Conservation (phyloP, 2,888 invertebrate species). For the Drosophila monieri region DNA sequence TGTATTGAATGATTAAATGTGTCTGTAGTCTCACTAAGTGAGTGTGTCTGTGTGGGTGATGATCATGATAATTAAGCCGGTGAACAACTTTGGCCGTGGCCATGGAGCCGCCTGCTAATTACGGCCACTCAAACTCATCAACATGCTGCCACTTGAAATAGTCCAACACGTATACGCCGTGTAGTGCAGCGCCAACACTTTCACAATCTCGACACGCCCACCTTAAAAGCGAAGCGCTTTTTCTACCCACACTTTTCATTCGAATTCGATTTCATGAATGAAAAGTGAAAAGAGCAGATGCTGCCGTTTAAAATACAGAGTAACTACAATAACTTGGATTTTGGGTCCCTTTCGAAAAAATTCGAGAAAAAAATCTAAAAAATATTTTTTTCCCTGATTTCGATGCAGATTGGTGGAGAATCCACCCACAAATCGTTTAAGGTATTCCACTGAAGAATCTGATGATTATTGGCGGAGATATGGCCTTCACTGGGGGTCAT, state of each 20-base stretch:
- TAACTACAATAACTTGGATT: neutral
- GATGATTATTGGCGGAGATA: too few species aligned
- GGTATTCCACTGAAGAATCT: neutral
- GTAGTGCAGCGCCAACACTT: constrained; percentile 49
- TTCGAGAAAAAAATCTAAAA: neutral
- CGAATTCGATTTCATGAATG: constrained; percentile 44
- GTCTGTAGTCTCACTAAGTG: neutral
- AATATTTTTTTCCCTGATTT: neutral
- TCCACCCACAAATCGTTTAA: neutral
- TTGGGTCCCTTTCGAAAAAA: neutral
- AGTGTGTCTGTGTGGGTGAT: constrained; percentile 32
- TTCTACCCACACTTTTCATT: constrained; percentile 40
- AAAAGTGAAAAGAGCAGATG: constrained; percentile 39
- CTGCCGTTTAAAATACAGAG: neutral
- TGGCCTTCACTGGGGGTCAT: too few species aligned
- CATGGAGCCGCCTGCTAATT: constrained; percentile 64
- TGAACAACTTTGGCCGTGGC: constrained; percentile 58
- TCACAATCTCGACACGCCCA: constrained; percentile 50
- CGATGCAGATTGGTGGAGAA: too few species aligned
- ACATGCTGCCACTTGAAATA: constrained; percentile 57
- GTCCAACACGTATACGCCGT: constrained; percentile 51
- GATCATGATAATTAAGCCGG: constrained; percentile 56
- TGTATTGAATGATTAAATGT: constrained; percentile 25
- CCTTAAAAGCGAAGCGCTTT: constrained; percentile 14
- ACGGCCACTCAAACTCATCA: constrained; percentile 63